Evolutionary conservation across 2,113 vertebrate species (phyloP).

Genomic region (Mesitornis unicolor): DNA sequence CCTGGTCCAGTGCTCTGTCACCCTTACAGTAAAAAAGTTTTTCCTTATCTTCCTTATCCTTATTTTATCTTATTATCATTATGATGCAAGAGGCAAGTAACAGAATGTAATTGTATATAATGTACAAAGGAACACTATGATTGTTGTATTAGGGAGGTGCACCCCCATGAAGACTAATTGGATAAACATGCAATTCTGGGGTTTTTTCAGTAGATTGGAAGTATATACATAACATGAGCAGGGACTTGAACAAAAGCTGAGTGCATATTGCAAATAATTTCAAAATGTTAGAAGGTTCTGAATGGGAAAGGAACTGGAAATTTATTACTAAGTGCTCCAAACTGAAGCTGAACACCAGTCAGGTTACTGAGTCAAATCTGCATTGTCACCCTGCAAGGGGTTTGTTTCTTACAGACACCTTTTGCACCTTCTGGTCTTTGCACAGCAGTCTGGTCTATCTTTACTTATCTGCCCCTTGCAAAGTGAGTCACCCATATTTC

Average conservation of each 20-base stretch:
- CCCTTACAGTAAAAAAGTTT: too few species aligned
- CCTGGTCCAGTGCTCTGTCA: too few species aligned
- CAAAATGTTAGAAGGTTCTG: not conserved
- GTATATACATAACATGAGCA: not conserved
- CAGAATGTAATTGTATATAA: not conserved
- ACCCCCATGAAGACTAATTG: not conserved
- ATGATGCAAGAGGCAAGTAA: not conserved
- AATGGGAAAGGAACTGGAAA: not conserved
- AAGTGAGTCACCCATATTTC: rapidly evolving
- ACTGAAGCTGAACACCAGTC: not conserved
- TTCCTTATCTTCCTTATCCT: too few species aligned
- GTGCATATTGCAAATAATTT: not conserved
- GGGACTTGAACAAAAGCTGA: not conserved
- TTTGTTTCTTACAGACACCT: not conserved
- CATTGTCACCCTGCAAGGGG: not conserved
- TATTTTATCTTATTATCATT: too few species aligned
- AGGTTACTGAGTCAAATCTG: not conserved
- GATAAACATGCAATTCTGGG: not conserved
- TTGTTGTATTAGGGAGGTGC: not conserved
- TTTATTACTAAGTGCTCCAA: not conserved
- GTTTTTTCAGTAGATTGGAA: not conserved
- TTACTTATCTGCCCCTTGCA: not conserved
- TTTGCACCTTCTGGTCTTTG: not conserved
- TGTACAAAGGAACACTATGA: not conserved
- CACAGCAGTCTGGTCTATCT: not conserved